Percentiles rank a stretch among this genome's conserved stretches.
phyloP scores from a whole-genome alignment of 1,140 invertebrate species.

The Propsilocerus akamusi region DNA sequence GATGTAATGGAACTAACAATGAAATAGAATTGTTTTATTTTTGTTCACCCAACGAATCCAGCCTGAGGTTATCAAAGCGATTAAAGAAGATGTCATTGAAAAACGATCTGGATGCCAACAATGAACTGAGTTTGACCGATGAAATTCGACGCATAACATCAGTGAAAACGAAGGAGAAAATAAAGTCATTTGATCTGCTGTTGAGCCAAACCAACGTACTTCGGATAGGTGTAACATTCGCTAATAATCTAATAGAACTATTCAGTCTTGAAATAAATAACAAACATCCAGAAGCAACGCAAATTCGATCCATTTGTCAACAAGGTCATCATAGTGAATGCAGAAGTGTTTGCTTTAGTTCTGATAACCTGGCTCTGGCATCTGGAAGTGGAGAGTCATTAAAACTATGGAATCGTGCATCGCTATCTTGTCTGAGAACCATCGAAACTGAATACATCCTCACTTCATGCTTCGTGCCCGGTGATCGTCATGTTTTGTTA shows the following conservation, averaged over 20 bases:
- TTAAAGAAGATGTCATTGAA: conserved; percentile 37
- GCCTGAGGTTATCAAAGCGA: conserved; percentile 50
- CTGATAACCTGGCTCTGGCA: conserved; percentile 69
- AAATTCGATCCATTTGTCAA: conserved; percentile 31
- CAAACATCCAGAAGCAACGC: conserved; percentile 31
- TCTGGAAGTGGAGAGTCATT: conserved; percentile 72
- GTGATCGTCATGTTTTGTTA: conserved; percentile 76
- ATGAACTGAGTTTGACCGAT: conserved; percentile 36
- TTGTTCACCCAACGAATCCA: conserved; percentile 51
- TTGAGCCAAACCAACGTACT: conserved; percentile 46
- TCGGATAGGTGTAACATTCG: conserved; percentile 38
- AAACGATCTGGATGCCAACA: conserved; percentile 13
- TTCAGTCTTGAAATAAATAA: conserved; percentile 33
- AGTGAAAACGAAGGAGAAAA: conserved; percentile 44
- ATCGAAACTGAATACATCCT: conserved; percentile 45
- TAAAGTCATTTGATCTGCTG: conserved; percentile 47
- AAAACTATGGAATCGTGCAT: conserved; percentile 88
- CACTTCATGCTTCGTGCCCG: conserved; percentile 68
- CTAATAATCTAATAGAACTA: conserved; percentile 50
- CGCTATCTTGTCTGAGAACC: conserved; percentile 66
- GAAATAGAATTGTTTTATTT: conserved; percentile 72
- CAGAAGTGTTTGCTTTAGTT: conserved; percentile 70
- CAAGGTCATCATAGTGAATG: conserved; percentile 82
- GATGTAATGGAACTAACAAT: conserved; percentile 67
- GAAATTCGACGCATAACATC: conserved; percentile 49